Conservation (phyloP, 2,113 vertebrate genomes). For the Melanerpes aurifrons region DNA sequence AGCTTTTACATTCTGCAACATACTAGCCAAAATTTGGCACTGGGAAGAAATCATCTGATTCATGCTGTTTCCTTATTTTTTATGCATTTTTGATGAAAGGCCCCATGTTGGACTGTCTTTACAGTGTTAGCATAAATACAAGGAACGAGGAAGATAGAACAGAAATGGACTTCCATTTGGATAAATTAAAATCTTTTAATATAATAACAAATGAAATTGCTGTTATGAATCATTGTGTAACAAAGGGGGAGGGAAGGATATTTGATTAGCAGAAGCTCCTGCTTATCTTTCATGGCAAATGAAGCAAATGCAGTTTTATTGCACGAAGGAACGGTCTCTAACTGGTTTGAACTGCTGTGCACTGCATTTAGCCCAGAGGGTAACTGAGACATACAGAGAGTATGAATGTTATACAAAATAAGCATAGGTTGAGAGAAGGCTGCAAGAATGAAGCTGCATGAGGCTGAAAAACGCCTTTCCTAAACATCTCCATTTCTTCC, state of each 20-base stretch:
- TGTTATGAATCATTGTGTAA: background rate
- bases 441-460: background rate
- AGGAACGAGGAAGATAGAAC: background rate
- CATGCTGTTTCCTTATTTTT: background rate
- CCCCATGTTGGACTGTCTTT: background rate
- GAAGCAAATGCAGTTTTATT: background rate
- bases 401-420: background rate
- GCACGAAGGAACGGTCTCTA: background rate
- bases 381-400: background rate
- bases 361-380: background rate
- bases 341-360: background rate
- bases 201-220: background rate
- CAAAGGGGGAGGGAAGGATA: background rate
- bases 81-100: background rate
- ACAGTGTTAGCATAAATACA: background rate
- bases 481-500: background rate
- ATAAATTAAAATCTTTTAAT: background rate
- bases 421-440: background rate
- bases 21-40: background rate
- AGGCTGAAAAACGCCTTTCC: background rate
- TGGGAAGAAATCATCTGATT: background rate
- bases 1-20: background rate
- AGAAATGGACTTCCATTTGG: background rate
- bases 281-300: background rate
- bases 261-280: slow-evolving; percentile 1